Conservation (phyloP, 1,140 invertebrate species). For the Sycobia sp. region DNA sequence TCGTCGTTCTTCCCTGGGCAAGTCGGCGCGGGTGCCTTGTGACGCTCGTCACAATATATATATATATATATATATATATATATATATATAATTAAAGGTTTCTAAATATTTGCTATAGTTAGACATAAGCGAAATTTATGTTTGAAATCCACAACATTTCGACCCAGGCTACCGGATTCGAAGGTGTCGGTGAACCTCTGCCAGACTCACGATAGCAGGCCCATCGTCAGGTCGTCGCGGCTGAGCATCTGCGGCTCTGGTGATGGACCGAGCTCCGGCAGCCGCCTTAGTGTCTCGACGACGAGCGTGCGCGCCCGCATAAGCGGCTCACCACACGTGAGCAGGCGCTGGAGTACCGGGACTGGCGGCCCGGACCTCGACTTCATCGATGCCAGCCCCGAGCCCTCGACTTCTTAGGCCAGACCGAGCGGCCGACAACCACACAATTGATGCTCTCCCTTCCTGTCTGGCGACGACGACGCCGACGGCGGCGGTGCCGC, state of each 20-base stretch:
- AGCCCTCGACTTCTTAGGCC: conserved; percentile 52
- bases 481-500: too few relatives aligned
- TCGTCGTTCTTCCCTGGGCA: too few relatives aligned
- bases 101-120: too few relatives aligned
- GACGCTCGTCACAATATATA: too few relatives aligned
- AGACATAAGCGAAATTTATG: too few relatives aligned
- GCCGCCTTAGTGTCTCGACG: conserved; percentile 46
- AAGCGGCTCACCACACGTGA: conserved; percentile 43
- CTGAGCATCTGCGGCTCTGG: background rate
- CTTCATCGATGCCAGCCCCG: conserved; percentile 53
- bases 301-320: conserved; percentile 47
- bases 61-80: too few relatives aligned
- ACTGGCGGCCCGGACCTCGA: conserved; percentile 45
- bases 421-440: background rate
- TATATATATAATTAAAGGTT: too few relatives aligned
- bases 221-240: conserved; percentile 2
- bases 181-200: background rate
- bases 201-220: background rate
- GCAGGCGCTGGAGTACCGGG: conserved; percentile 38
- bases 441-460: too few relatives aligned
- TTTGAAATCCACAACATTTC: too few relatives aligned
- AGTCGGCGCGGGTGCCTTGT: too few relatives aligned
- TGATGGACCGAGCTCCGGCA: conserved; percentile 10
- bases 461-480: too few relatives aligned
- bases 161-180: too few relatives aligned